Base-by-base conservation (phyloP, 2,797 vertebrate genomes). In the Schizopygopsis malacanthus region DNA sequence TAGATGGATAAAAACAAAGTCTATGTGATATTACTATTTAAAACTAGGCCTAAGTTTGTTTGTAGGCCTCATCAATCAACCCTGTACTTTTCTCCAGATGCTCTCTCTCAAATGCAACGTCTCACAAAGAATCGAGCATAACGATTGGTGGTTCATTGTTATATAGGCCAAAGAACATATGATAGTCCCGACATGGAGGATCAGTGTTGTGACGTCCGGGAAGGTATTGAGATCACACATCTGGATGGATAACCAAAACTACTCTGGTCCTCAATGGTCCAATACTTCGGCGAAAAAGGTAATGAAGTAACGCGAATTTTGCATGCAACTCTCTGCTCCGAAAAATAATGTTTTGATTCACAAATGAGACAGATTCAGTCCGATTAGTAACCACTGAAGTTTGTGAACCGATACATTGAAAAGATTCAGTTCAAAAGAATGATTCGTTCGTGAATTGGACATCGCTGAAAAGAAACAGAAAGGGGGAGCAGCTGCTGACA, bases 401-500 rank as follows among this genome's bases (percentile, higher is more conserved):
- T 39, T 69, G 65, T 9, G 65, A 39, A 39, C 65, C 33, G 61
- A 67, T 22, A n/a, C 79, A 37, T 7, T 50, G n/a, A 67, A 67
- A 80, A 65, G 61, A 67, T 37, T 67, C 43, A 2, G 79, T 80
- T 65, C 16, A 67, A 47, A 22, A 43, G 39, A 79, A 61, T 20
- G 47, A 76, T 28, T 76, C 54, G 61, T 22, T 80, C 41, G 12
- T 50, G 78, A 80, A 67, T 80, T 80, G 43, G 56, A 47, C 79
- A 25, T 79, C 61, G 47, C 43, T 67, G 28, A 82, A 84, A 85
- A 86, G 72, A 79, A 73, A 84, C 82, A 77, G 67, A 86, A 80
- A 77, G 86, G 79, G 76, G 91, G 91, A 90, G 87, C 75, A 50
- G 80, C n/a, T 85, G 89, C 88, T 93, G 92, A 93, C 91, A 91